These are phyloP conservation scores for Tipula vernalis DNA, from an alignment of 2,888 invertebrate genomes.

Conservation along the genomic window DNA sequence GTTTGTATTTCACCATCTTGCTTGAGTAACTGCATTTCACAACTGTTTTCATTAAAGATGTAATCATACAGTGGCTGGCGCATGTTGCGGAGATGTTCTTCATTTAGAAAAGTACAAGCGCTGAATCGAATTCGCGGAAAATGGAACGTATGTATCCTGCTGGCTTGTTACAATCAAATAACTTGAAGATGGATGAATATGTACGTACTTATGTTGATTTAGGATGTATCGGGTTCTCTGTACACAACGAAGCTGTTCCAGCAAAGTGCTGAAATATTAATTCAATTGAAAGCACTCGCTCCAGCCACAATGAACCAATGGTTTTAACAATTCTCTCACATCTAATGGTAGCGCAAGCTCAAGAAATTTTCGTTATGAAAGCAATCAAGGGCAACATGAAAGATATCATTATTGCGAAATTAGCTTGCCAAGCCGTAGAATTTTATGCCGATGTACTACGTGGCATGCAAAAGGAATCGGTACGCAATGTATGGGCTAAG, in stretches of 20 bases:
- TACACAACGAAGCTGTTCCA: slow-evolving; percentile 89
- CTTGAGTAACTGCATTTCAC: too few relatives aligned
- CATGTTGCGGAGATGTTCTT: too few relatives aligned
- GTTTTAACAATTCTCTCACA: slow-evolving; percentile 74
- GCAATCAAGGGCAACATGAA: slow-evolving; percentile 93
- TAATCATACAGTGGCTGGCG: too few relatives aligned
- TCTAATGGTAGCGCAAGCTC: slow-evolving; percentile 95
- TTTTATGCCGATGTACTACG: slow-evolving; percentile 85
- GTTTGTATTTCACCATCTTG: too few relatives aligned
- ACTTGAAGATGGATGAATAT: too few relatives aligned
- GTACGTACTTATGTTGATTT: too few relatives aligned
- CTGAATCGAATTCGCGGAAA: too few relatives aligned
- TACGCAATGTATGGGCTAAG: slow-evolving; percentile 78
- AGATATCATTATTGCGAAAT: slow-evolving; percentile 78
- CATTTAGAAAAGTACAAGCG: too few relatives aligned
- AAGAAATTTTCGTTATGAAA: slow-evolving; percentile 93
- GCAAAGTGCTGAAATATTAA: slow-evolving; percentile 84
- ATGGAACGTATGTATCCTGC: too few relatives aligned
- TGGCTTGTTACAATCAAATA: too few relatives aligned
- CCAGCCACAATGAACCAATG: slow-evolving; percentile 85
- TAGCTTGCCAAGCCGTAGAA: slow-evolving; percentile 87
- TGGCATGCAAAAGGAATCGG: slow-evolving; percentile 69
- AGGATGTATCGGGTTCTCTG: too few relatives aligned
- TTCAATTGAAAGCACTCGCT: slow-evolving; percentile 67
- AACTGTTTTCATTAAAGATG: too few relatives aligned